Evolutionary conservation across 2,113 vertebrate species (phyloP).

Genomic region (Agapornis roseicollis): DNA sequence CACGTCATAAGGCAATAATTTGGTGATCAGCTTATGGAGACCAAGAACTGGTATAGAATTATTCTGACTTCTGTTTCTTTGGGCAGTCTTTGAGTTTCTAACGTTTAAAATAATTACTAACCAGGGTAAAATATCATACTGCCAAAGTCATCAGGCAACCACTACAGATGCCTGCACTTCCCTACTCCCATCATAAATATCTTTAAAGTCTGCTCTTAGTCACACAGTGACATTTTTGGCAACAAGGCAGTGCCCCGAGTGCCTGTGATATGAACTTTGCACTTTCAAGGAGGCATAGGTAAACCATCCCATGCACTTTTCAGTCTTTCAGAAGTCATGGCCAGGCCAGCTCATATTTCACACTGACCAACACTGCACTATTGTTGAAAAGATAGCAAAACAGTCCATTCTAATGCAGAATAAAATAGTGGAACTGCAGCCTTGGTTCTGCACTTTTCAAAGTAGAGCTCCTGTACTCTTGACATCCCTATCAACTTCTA

Average conservation of each 20-base stretch:
- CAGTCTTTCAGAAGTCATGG: background rate
- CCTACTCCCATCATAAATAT: background rate
- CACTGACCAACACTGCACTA: background rate
- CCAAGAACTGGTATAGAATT: background rate
- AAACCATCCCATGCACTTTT: background rate
- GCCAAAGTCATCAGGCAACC: background rate
- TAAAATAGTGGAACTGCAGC: background rate
- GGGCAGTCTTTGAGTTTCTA: background rate
- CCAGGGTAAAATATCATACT: background rate
- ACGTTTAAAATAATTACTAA: background rate
- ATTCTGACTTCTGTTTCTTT: background rate
- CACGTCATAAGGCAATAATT: background rate
- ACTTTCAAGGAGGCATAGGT: background rate
- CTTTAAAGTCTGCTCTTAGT: background rate
- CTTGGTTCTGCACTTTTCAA: background rate
- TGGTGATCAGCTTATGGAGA: background rate
- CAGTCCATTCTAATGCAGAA: background rate
- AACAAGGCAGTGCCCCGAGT: background rate
- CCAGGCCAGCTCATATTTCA: background rate
- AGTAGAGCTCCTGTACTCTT: background rate
- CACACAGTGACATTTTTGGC: background rate
- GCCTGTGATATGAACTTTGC: background rate
- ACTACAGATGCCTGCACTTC: background rate
- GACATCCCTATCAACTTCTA: background rate
- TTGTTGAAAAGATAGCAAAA: background rate